Evolutionary conservation across 2,888 invertebrate species (phyloP).

Genomic region (Synergus umbraculus): DNA sequence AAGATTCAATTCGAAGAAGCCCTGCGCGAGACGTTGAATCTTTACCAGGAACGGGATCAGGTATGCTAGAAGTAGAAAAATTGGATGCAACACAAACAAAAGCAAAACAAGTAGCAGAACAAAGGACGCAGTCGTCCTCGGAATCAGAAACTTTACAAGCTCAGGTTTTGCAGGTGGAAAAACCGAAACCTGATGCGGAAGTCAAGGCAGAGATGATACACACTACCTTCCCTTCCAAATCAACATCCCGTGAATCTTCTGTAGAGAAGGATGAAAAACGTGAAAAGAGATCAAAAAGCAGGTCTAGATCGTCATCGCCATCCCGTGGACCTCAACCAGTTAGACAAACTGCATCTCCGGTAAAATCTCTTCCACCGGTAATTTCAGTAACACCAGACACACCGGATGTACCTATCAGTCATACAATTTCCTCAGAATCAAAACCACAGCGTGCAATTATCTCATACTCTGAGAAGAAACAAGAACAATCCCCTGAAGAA

Average conservation of each 20-base stretch:
- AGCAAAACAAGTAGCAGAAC: not conserved
- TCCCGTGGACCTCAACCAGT: constrained; percentile 36
- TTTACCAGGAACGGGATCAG: constrained; percentile 51
- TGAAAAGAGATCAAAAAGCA: constrained; percentile 43
- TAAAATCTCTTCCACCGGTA: constrained; percentile 71
- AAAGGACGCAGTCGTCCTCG: not conserved
- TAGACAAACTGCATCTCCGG: constrained; percentile 73
- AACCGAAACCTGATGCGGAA: constrained; percentile 29
- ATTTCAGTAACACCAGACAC: constrained; percentile 73
- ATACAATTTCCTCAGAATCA: constrained; percentile 43
- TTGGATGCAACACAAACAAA: constrained; percentile 45
- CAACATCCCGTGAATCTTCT: constrained; percentile 45
- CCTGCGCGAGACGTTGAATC: constrained; percentile 46
- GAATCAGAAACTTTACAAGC: constrained; percentile 53
- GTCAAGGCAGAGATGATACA: constrained; percentile 36
- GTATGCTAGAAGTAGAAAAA: constrained; percentile 37
- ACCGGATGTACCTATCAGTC: constrained; percentile 24
- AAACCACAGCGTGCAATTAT: constrained; percentile 70
- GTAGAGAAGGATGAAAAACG: constrained; percentile 31
- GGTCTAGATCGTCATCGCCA: constrained; percentile 65
- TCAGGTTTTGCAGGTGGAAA: constrained; percentile 53
- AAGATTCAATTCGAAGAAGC: constrained; percentile 14
- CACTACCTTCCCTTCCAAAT: constrained; percentile 32
- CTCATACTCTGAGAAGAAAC: constrained; percentile 58
- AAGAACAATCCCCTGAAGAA: not conserved